Base-by-base conservation (phyloP, 2,888 invertebrate genomes). In the Drosophila yooni region DNA sequence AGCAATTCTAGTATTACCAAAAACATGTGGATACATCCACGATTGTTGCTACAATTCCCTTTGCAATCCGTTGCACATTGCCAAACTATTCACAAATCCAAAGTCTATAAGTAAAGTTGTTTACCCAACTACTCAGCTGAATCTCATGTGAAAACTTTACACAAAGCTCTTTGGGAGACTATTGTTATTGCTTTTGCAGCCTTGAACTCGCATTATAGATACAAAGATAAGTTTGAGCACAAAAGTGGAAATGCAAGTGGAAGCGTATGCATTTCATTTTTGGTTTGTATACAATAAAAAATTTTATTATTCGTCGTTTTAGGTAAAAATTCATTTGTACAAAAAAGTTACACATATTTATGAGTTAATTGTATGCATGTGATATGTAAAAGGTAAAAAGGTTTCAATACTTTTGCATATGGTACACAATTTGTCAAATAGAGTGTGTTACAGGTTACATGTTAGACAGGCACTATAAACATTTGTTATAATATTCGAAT, bases 281-380 rank as follows among this genome's bases (percentile, higher is more conserved):
- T 62, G 25, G 69, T 75, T 77, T 83, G 82, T 89, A 81, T 83
- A 85, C 79, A 89, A 76, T 84, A 82, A 84, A 86, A 84, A 83
- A 81, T 65, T 89, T 87, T 89, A 83, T 88, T 85, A 70, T 78
- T 83, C 62, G 57, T 82, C 67, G 63, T 60, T 85, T 88, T 85
- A 83, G 83, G 70, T 85, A 81, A 81, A 79, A 81, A 82, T 74
- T 85, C 75, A 68, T 89, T 81, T 89, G 88, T 87, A 84, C 88
- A 85, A 80, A 80, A 79, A 72, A 54, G 72, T 70, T 88, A 83
- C 68, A 74, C 54, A 74, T 53, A 48, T 63, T 31, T 59, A 52
- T 61, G 31, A 76, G 34, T 81, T 64, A 62, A 64, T 54, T 70
- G 57, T 59, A 68, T 59, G 53, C 59, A 43, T 57, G 57, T 56